Evolutionary conservation across 1,140 invertebrate genomes (phyloP).

Genomic region (Cardiocondyla obscurior): DNA sequence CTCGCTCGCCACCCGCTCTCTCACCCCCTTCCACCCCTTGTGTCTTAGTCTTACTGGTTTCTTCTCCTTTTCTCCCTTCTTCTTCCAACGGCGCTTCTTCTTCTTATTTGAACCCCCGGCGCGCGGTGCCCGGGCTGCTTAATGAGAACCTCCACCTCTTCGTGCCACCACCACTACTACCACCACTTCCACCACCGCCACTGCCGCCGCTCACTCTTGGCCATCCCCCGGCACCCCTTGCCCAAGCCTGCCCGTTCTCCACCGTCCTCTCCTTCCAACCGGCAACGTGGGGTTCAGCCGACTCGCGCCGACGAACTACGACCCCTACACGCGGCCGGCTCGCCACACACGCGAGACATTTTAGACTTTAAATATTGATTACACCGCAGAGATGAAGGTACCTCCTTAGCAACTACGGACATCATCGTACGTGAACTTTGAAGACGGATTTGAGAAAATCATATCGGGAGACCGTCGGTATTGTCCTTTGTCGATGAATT

Average conservation of each 20-base stretch:
- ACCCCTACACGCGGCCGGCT: constrained; percentile 66
- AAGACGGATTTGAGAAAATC: background rate
- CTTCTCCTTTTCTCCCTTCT: constrained; percentile 80
- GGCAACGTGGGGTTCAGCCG: constrained; percentile 69
- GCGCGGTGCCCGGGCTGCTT: constrained; percentile 82
- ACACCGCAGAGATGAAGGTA: constrained; percentile 62
- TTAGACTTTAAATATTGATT: constrained; percentile 84
- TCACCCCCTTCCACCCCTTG: constrained; percentile 43
- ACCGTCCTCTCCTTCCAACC: constrained; percentile 61
- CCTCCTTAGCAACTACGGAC: constrained; percentile 32
- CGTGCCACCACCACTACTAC: constrained; percentile 69
- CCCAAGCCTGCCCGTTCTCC: constrained; percentile 62
- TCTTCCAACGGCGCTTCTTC: constrained; percentile 77
- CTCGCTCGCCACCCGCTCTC: constrained; percentile 52
- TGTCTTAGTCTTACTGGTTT: constrained; percentile 79
- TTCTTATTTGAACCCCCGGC: constrained; percentile 81
- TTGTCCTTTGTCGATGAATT: constrained; percentile 30
- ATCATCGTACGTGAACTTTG: constrained; percentile 16
- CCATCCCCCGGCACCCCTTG: constrained; percentile 62
- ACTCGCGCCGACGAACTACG: constrained; percentile 69
- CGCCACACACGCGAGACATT: constrained; percentile 80
- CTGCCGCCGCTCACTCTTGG: constrained; percentile 55
- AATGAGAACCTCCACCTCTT: constrained; percentile 83
- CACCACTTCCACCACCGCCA: constrained; percentile 61
- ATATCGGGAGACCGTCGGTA: background rate